Evolutionary conservation across 2,113 vertebrate species (phyloP).

Genomic region (Corapipo altera): DNA sequence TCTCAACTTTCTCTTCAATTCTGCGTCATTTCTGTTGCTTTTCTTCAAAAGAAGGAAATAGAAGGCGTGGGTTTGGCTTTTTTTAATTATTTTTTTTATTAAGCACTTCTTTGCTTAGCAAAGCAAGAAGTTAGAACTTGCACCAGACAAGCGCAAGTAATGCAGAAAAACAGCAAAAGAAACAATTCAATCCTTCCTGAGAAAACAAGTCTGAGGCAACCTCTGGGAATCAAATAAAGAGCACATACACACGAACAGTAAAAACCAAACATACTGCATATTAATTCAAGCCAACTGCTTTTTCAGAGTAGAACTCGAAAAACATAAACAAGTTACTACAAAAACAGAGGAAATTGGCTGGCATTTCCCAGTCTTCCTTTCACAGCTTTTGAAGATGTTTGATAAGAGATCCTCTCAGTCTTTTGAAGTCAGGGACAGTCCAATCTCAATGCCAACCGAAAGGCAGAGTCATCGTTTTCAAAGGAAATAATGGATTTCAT

Average conservation of each 20-base stretch:
- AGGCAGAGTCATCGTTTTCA: background rate
- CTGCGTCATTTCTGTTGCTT: background rate
- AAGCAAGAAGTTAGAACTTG: background rate
- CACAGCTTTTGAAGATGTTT: slow-evolving; percentile 53
- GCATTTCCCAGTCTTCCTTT: slow-evolving; percentile 50
- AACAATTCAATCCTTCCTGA: background rate
- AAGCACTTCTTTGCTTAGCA: background rate
- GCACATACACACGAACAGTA: background rate
- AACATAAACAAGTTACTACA: slow-evolving; percentile 19
- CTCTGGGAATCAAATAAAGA: slow-evolving; percentile 12
- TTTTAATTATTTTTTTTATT: background rate
- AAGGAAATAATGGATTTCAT: background rate
- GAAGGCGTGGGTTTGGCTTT: background rate
- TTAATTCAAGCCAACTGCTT: slow-evolving; percentile 39
- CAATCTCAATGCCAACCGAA: background rate
- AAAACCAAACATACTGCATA: background rate
- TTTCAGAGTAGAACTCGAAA: background rate
- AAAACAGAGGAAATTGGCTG: slow-evolving; percentile 53
- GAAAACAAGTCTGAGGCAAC: slow-evolving; percentile 10
- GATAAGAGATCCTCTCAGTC: slow-evolving; percentile 38
- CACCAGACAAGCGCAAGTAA: background rate
- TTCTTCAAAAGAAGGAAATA: background rate
- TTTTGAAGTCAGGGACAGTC: slow-evolving; percentile 37
- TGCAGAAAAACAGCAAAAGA: slow-evolving; percentile 1
- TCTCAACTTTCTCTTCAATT: background rate